These are phyloP conservation scores for Crax fasciolata DNA, from an alignment of 2,797 vertebrate species.

Conservation along the genomic window DNA sequence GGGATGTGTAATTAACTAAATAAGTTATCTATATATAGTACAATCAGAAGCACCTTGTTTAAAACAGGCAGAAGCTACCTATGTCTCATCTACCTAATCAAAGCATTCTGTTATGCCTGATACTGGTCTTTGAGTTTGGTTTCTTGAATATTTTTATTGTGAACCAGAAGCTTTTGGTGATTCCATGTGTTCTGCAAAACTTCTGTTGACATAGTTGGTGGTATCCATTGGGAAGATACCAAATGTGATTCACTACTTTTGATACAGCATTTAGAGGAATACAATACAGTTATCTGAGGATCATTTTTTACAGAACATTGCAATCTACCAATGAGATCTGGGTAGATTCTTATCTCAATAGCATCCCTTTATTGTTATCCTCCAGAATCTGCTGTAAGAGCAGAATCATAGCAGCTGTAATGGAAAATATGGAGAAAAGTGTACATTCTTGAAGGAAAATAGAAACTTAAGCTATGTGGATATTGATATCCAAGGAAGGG, in stretches of 20 bases:
- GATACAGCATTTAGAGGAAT: background rate
- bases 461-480: background rate
- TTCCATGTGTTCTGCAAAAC: background rate
- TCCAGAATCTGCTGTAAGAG: background rate
- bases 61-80: background rate
- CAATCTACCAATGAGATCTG: background rate
- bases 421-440: background rate
- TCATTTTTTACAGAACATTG: background rate
- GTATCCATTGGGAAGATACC: background rate
- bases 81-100: background rate
- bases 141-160: background rate
- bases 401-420: background rate
- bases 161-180: background rate
- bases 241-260: background rate
- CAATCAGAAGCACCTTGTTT: background rate
- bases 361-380: background rate
- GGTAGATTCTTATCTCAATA: background rate
- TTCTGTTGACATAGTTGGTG: background rate
- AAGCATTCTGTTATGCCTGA: background rate
- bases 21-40: background rate
- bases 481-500: background rate
- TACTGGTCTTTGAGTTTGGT: background rate
- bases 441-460: background rate
- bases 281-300: background rate
- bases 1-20: background rate